Conservation (phyloP, 2,888 invertebrate genomes). For the Thera britannica region DNA sequence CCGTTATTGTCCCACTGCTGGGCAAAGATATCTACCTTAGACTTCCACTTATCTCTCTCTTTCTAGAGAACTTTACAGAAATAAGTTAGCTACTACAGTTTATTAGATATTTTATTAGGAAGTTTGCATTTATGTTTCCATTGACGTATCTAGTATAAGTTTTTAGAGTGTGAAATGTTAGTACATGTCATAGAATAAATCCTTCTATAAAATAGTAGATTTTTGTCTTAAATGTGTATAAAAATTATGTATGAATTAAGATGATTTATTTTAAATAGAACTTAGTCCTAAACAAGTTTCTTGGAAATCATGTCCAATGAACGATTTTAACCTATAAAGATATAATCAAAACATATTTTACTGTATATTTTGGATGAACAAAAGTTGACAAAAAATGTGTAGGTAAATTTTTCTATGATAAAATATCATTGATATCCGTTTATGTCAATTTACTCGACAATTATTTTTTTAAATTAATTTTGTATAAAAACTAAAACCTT, state of each 20-base stretch:
- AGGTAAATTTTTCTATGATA: not conserved
- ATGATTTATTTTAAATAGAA: constrained; percentile 4
- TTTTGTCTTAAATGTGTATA: constrained; percentile 6
- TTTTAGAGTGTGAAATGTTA: not conserved
- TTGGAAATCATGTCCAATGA: constrained; percentile 9
- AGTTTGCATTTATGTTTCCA: too few relatives aligned
- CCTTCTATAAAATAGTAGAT: constrained; percentile 1
- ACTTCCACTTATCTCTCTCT: too few relatives aligned
- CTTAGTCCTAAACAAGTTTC: not conserved
- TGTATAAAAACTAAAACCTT: not conserved
- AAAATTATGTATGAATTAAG: not conserved
- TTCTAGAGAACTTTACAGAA: not conserved
- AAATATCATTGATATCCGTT: not conserved
- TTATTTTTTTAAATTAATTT: not conserved
- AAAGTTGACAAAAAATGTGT: not conserved
- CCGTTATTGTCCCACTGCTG: too few relatives aligned
- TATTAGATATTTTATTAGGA: not conserved
- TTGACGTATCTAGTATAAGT: too few relatives aligned
- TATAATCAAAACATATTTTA: constrained; percentile 5
- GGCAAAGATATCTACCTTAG: too few relatives aligned
- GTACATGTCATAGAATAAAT: constrained; percentile 18
- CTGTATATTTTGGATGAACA: constrained; percentile 20
- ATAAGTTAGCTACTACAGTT: not conserved
- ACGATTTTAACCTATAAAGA: not conserved
- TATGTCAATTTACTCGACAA: not conserved